Evolutionary conservation across 2,797 vertebrate genomes (phyloP).

Genomic region (Enteromius viviparus): DNA sequence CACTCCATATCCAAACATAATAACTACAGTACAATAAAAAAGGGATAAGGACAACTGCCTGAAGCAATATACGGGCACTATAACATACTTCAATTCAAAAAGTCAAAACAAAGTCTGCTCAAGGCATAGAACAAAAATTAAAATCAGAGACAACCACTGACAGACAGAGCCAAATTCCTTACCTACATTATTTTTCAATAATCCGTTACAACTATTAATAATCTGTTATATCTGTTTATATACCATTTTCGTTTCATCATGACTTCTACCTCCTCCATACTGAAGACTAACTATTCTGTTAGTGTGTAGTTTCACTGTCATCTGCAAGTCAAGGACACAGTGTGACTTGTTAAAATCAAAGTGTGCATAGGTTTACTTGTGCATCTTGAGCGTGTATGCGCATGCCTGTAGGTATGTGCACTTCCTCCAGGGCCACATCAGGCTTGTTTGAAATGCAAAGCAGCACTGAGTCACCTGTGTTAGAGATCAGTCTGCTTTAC

Average conservation of each 20-base stretch:
- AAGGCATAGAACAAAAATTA: background rate
- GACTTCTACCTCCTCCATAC: background rate
- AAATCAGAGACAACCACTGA: background rate
- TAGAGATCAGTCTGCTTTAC: conserved; percentile 23
- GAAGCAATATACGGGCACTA: conserved; percentile 10
- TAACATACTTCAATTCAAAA: background rate
- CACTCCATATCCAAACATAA: background rate
- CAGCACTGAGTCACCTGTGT: conserved; percentile 49
- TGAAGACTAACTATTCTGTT: background rate
- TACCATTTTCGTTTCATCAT: background rate
- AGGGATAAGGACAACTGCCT: conserved; percentile 22
- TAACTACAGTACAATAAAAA: conserved; percentile 29
- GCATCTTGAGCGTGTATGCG: background rate
- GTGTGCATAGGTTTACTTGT: conserved; percentile 17
- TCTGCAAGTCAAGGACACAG: conserved; percentile 2
- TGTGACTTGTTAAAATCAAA: conserved; percentile 25
- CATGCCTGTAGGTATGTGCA: conserved; percentile 9
- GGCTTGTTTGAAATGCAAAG: conserved; percentile 60
- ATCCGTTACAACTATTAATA: too few relatives aligned
- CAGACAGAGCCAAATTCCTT: background rate
- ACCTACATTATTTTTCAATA: too few relatives aligned
- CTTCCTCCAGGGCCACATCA: conserved; percentile 36
- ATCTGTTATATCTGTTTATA: background rate
- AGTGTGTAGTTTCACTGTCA: background rate
- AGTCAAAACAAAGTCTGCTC: background rate